A percentile compares a stretch with the other conserved stretches of the same genome.
Conservation (phyloP, 2,888 invertebrate species). For the Lasioglossum villosulum region DNA sequence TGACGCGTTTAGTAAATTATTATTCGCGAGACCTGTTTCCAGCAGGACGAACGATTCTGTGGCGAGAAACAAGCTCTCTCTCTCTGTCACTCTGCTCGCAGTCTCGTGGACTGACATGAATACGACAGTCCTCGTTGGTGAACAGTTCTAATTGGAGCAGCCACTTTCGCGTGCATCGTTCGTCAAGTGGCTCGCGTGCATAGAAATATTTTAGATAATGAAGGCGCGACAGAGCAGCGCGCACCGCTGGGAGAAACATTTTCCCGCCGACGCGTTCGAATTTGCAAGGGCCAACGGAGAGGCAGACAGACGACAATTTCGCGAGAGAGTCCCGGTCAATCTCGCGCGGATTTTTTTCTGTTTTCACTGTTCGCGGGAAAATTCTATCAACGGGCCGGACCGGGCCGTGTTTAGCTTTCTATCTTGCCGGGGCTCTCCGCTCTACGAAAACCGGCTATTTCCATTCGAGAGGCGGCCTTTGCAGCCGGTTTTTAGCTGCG, state of each 20-base stretch:
- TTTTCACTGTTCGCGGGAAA: background rate
- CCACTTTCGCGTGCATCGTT: constrained; percentile 37
- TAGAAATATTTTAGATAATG: constrained; percentile 38
- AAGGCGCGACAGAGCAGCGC: background rate
- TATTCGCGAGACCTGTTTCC: constrained; percentile 6
- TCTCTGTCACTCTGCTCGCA: background rate
- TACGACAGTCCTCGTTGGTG: constrained; percentile 23
- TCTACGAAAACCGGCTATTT: constrained; percentile 44
- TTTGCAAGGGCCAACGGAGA: background rate
- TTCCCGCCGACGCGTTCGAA: background rate
- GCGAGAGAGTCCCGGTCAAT: background rate
- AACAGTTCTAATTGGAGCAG: constrained; percentile 51
- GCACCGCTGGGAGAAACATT: background rate
- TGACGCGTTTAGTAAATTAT: constrained; percentile 32
- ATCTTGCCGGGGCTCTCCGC: constrained; percentile 29
- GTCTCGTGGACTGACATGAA: constrained; percentile 23
- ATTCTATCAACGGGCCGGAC: constrained; percentile 3
- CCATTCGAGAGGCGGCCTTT: constrained; percentile 46
- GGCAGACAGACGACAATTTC: background rate
- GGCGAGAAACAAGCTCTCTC: background rate
- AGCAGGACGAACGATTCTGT: background rate
- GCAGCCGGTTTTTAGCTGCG: constrained; percentile 19
- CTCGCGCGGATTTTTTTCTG: background rate
- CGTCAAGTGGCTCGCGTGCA: constrained; percentile 19
- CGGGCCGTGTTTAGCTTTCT: constrained; percentile 17